Evolutionary conservation across 2,797 vertebrate species (phyloP).

Genomic region (Paguma larvata): DNA sequence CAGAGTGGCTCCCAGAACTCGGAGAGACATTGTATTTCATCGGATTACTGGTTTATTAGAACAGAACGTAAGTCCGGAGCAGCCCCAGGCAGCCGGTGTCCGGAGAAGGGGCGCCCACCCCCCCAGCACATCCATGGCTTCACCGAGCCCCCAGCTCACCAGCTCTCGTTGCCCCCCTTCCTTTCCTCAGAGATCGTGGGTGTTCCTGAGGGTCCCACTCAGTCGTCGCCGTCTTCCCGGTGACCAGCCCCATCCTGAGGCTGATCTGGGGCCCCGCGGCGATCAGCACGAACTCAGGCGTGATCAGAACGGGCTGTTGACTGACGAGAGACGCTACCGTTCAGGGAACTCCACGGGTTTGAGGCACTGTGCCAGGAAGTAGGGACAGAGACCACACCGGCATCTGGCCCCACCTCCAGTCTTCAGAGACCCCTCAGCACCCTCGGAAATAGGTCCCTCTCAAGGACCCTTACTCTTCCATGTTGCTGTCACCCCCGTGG

Average conservation of each 20-base stretch:
- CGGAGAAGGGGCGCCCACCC: too few species aligned
- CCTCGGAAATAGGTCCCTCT: neutral
- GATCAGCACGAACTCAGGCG: neutral
- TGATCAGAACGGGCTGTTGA: neutral
- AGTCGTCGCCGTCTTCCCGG: neutral
- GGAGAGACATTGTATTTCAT: neutral
- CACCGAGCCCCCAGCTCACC: neutral
- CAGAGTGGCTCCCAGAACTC: neutral
- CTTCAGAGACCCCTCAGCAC: neutral
- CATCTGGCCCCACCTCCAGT: too few species aligned
- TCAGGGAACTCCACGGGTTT: slow-evolving; percentile 2
- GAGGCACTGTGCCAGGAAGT: neutral
- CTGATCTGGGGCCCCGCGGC: neutral
- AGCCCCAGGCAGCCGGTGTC: neutral
- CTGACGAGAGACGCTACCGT: neutral
- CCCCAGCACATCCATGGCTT: neutral
- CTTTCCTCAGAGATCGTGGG: neutral
- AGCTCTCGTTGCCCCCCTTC: neutral
- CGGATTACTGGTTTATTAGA: neutral
- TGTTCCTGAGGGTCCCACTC: neutral
- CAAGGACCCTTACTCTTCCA: neutral
- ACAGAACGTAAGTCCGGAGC: neutral
- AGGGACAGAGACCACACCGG: neutral
- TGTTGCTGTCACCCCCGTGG: neutral
- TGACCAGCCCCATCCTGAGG: neutral